Evolutionary conservation across 2,113 vertebrate species (phyloP), one percentile per base, ranked within the genome.

Genomic region (Recurvirostra avosetta): DNA sequence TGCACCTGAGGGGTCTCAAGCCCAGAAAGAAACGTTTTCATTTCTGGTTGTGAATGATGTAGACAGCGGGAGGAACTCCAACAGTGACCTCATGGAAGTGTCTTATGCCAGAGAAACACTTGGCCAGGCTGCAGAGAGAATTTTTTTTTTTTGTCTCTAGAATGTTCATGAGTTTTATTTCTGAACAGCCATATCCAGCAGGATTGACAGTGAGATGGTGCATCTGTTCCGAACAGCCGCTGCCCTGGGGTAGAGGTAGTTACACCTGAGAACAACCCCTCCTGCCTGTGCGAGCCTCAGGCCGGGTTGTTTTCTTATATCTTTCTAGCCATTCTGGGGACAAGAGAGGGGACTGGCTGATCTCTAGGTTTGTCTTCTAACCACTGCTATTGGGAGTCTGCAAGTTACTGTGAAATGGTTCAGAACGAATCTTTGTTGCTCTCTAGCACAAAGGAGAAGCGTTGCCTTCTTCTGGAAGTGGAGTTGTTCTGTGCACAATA

Each of bases 61-160:
- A 89, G 95, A 11, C 50, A 7, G 80, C 1, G 52, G 95, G 81
- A 96, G 73, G 56, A 78, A 26, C 72, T 95, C 96, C 96, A 94
- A 17, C 6, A 30, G 56, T 97, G 94, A 96, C 81, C 90, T 97
- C 95, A 97, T 50, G 61, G 26, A 45, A 41, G 12, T 1, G 65
- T 9, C 77, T 70, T 17, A 43, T 63, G 90, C 94, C 96, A 97
- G 87, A 84, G 41, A 23, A 91, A 71, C n/a, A 7, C 80, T 86
- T 62, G 92, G 92, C 87, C 63, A 36, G 45, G 87, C 21, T 58
- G 38, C 62, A 90, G 73, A 81, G 90, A 74, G 87, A 62, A 15
- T 27, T 19, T 34, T 8, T 15, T 23, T 38, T 67, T 68, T 41
- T 45, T 1, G 1, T 55, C 84, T 96, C 87, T 81, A 81, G 87